Evolutionary conservation across 2,888 invertebrate species (phyloP), one percentile per base, ranked within the genome.

Genomic region (Chouioia cunea): DNA sequence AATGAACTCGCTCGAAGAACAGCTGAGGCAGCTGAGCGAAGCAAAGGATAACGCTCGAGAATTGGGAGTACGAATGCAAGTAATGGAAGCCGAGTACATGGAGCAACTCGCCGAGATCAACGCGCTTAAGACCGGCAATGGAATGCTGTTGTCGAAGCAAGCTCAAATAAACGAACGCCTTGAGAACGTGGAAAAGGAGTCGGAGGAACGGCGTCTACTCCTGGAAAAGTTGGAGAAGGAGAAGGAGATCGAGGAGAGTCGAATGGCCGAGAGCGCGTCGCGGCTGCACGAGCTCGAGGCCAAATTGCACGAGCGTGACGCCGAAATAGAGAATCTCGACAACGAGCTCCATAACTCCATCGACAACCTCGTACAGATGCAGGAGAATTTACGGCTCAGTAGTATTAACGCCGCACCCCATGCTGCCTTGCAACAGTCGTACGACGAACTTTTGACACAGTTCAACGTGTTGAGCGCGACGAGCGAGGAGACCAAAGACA

Each of bases 261-360:
- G 47, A 15, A 50, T 48, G 66, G 53, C 57, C 2, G 64, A 54
- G 43, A 46, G 80, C 57, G 78, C 80, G 2, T 78, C 77, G 0
- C 59, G 80, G 36, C 78, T 85, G 0, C 81, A 80, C 10, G 88
- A 89, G 3, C 86, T 89, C 63, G 89, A 92, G 73, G 91, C 91
- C 1, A 93, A 93, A 85, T 83, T 94, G 14, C 92, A 92, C 81
- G 93, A 94, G 82, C 87, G 92, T 73, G 91, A 93, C 80, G 87
- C 92, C 58, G 92, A 91, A 73, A 91, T 93, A 66, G 93, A 94
- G 83, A 91, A 89, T 48, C 86, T 93, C 70, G 92, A 93, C 82
- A 84, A 87, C 36, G 93, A 93, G 79, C 87, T 92, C 60, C 86
- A 83, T 2, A 90, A 90, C 77, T 90, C 91, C 66, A 91, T 90